Evolutionary conservation across 2,113 vertebrate genomes (phyloP).

Genomic region (Setophaga coronata): DNA sequence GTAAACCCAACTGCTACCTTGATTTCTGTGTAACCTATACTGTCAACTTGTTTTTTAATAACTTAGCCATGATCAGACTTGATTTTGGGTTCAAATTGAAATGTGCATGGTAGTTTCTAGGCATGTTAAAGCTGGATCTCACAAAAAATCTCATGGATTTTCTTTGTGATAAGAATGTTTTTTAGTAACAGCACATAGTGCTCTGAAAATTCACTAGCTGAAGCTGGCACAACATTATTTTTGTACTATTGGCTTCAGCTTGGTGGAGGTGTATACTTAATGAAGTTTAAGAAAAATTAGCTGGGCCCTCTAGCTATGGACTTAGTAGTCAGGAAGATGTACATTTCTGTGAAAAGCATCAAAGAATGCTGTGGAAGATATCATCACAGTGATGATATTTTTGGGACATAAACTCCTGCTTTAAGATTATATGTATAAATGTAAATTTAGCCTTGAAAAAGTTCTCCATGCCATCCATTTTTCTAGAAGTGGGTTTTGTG

Average conservation of each 20-base stretch:
- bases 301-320: neutral
- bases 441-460: neutral
- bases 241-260: neutral
- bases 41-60: neutral
- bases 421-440: neutral
- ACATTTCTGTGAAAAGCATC: neutral
- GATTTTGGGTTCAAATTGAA: neutral
- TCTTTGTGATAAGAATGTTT: neutral
- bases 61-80: neutral
- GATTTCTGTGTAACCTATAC: neutral
- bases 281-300: neutral
- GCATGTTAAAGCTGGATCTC: neutral
- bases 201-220: neutral
- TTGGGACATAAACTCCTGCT: neutral
- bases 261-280: neutral
- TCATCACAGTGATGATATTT: neutral
- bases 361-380: neutral
- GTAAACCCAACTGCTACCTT: neutral
- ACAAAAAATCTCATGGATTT: neutral
- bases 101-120: neutral
- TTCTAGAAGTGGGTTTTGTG: neutral
- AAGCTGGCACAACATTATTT: neutral
- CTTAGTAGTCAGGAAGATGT: neutral
- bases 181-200: neutral
- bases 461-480: accelerated